Evolutionary conservation across 2,888 invertebrate genomes (phyloP), one percentile per base, ranked within the genome.

Genomic region (Tenthredo scrophulariae): DNA sequence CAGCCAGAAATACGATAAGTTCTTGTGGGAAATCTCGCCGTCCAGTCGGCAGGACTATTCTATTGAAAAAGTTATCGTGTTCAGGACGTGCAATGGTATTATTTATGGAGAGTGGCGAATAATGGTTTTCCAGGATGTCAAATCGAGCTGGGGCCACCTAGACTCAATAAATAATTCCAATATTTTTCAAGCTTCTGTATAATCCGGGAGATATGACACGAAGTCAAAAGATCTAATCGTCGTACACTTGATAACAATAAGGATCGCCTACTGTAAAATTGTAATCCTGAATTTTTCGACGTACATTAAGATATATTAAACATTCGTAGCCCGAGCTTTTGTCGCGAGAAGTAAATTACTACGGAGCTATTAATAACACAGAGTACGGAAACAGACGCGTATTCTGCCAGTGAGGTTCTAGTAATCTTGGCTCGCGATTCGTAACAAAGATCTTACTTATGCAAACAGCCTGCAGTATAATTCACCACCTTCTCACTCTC

Each of bases 1-100:
- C 85, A 84, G 10, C 86, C 86, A 87, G 87, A 89, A 88, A 88
- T 87, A 88, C 87, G 85, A 82, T 82, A 87, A 86, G 88, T 86
- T 88, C 26, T 50, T 77, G 13, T 33, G 29, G 18, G 7, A 6
- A 46, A 10, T 77, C 29, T 40, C 29, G 18, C 77, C 1, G 54
- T 50, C 77, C 50, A 54, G 77, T 29, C 29, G 15, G 74, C 43
- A 7, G 50, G 77, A n/a, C 18, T n/a, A 33, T 77, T 54, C 33
- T 18, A 77, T 77, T 77, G 50, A 77, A 33, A n/a, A 54, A 26
- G 22, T 77, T n/a, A 77, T 77, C 77, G 18, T 22, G 33, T 26
- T 29, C 18, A 0, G 7, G 7, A 46, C 46, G 15, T 7, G n/a
- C 29, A n/a, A 29, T 26, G 70, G n/a, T 29, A 37, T 70, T 70